Conservation (phyloP, 2,797 vertebrate genomes). For the Picus viridis region DNA sequence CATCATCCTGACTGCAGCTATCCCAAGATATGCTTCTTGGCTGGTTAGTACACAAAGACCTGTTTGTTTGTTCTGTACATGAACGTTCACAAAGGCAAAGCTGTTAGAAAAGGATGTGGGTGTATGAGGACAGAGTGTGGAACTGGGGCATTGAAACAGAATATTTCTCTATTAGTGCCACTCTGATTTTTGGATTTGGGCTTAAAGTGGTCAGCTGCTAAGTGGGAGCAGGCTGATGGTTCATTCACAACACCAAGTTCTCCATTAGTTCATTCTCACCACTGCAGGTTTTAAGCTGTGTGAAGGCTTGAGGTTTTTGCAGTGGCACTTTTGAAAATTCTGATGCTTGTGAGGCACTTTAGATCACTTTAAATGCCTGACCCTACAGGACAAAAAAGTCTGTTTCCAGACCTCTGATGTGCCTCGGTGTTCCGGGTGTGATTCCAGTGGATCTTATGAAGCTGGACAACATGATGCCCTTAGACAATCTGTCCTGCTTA, state of each 20-base stretch:
- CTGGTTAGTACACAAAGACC: slow-evolving; percentile 80
- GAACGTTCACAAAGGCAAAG: not conserved
- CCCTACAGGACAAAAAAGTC: not conserved
- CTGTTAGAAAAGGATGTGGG: fast-evolving
- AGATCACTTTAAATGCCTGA: not conserved
- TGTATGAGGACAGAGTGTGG: not conserved
- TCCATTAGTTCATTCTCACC: not conserved
- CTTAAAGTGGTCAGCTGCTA: fast-evolving
- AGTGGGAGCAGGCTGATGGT: not conserved
- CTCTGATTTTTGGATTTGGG: not conserved
- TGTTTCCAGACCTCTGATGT: not conserved
- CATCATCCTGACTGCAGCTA: slow-evolving; percentile 86
- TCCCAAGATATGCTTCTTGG: slow-evolving; percentile 92
- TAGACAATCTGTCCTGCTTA: not conserved
- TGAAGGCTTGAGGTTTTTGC: not conserved
- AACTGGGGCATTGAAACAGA: not conserved
- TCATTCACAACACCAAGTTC: not conserved
- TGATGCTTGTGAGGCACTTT: not conserved
- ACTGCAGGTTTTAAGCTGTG: not conserved
- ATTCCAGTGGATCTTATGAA: not conserved
- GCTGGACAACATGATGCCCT: not conserved
- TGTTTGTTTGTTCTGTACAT: not conserved
- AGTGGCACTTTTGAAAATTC: not conserved
- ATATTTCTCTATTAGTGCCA: fast-evolving
- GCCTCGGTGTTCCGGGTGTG: fast-evolving